A percentile compares a stretch with the other conserved stretches of the same genome.
Conservation (phyloP, 2,888 invertebrate species). For the Stenotaenia linearis region DNA sequence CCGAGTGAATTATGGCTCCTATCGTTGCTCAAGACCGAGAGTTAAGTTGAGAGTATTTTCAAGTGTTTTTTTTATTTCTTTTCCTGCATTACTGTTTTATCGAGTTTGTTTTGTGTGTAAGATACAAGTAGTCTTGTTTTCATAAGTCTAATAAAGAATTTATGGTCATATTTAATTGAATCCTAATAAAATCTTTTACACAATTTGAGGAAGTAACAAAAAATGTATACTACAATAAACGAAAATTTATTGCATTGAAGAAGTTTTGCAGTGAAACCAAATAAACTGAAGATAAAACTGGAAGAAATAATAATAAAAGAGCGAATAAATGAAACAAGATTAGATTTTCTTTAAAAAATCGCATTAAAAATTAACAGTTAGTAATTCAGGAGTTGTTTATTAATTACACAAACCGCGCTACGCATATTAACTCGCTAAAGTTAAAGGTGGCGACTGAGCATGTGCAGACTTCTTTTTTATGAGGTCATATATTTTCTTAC, state of each 20-base stretch:
- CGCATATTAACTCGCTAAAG: neutral
- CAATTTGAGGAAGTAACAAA: neutral
- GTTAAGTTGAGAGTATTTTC: neutral
- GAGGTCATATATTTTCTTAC: conserved; percentile 27
- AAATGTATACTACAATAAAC: neutral
- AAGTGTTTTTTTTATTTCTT: neutral
- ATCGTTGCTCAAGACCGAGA: neutral
- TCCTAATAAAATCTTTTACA: too few relatives aligned
- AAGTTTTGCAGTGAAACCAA: neutral
- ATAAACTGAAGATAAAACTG: neutral
- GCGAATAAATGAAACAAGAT: neutral
- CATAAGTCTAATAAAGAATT: too few relatives aligned
- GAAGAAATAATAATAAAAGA: neutral
- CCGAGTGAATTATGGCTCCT: conserved; percentile 8
- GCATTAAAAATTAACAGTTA: too few relatives aligned
- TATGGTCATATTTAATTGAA: too few relatives aligned
- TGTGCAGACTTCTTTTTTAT: conserved; percentile 16
- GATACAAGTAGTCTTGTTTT: neutral
- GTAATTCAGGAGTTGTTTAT: too few relatives aligned
- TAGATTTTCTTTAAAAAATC: neutral
- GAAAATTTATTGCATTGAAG: neutral
- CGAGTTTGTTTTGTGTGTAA: neutral
- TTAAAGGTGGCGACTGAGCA: neutral
- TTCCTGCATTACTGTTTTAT: neutral
- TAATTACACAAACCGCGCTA: too few relatives aligned